Percentiles rank a stretch among this genome's conserved stretches.
These are phyloP conservation scores for Polymixis lichenea DNA, from an alignment of 2,888 invertebrate species.

Conservation along the genomic window DNA sequence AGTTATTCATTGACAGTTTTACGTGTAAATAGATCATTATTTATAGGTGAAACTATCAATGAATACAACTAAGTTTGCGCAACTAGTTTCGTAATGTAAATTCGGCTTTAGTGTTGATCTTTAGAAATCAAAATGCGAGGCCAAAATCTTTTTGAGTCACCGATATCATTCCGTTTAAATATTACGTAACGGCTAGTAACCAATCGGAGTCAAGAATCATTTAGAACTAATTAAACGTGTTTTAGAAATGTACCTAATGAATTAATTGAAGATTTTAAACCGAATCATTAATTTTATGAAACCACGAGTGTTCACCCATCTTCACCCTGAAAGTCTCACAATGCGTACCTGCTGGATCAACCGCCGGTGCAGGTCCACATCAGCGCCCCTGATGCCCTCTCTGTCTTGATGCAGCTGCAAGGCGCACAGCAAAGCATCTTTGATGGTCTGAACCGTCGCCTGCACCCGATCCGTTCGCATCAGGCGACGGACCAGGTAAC, in stretches of 20 bases:
- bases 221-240: background rate
- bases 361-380: slow-evolving; percentile 93
- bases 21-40: too few species aligned
- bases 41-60: too few species aligned
- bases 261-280: background rate
- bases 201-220: background rate
- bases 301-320: slow-evolving; percentile 26
- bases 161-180: background rate
- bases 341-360: slow-evolving; percentile 93
- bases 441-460: slow-evolving; percentile 94
- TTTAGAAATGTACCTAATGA: background rate
- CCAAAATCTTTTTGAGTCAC: background rate
- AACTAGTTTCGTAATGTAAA: too few species aligned
- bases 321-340: slow-evolving; percentile 49
- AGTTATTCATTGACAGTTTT: too few species aligned
- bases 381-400: slow-evolving; percentile 91
- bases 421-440: slow-evolving; percentile 94
- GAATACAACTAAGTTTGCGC: too few species aligned
- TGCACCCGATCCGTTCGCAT: slow-evolving; percentile 95
- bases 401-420: slow-evolving; percentile 93
- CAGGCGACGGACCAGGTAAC: slow-evolving; percentile 95
- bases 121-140: background rate
- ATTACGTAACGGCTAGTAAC: background rate
- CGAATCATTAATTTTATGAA: background rate
- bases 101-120: background rate